Base-by-base conservation (phyloP, 2,797 vertebrate species). In the Lagorchestes hirsutus region DNA sequence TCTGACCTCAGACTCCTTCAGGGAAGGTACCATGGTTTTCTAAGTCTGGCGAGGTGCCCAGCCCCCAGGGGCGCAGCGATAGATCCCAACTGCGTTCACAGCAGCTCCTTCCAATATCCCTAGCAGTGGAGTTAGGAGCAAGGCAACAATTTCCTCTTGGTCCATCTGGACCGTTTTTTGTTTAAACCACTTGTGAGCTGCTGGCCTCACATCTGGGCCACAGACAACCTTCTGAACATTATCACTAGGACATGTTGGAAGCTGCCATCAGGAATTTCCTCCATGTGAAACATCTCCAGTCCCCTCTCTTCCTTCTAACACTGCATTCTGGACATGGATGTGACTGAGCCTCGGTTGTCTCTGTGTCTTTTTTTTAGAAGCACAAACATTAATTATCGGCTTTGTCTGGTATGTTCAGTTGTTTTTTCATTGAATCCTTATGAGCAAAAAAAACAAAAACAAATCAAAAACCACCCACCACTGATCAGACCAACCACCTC, bases 381-480 rank as follows among this genome's bases (percentile, higher is more conserved):
- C 98, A 98, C 98, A 98, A 98, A 97, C 96, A 95, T 96, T 82
- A 96, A 97, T 97, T 97, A 93, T 98, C 90, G 96, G 97, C 98
- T 98, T 91, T 98, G 97, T 98, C 97, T 97, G 97, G 97, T 98
- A 97, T 97, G 97, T 98, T 98, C 96, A 92, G 96, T 98, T 98
- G 50, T 96, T 92, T 97, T 97, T 97, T 97, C 95, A 95, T 97
- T 92, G 74, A 96, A 97, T 98, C 95, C 92, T 98, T 97, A 95
- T 95, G 97, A 97, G 95, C 97, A 97, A 98, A 95, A 97, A 97
- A 97, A 1, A 18, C 34, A 54, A 28, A 29, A 28, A 52, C 28
- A 14, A 87, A 90, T 52, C 52, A 90, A 90, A 52, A 50, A 62
- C 3, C 52, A 11, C 74, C 40, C 94, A 98, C 98, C 97, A 96